A percentile compares a stretch with the other conserved stretches of the same genome.
Conservation (phyloP, 2,797 vertebrate genomes). For the Hylomyscus alleni region DNA sequence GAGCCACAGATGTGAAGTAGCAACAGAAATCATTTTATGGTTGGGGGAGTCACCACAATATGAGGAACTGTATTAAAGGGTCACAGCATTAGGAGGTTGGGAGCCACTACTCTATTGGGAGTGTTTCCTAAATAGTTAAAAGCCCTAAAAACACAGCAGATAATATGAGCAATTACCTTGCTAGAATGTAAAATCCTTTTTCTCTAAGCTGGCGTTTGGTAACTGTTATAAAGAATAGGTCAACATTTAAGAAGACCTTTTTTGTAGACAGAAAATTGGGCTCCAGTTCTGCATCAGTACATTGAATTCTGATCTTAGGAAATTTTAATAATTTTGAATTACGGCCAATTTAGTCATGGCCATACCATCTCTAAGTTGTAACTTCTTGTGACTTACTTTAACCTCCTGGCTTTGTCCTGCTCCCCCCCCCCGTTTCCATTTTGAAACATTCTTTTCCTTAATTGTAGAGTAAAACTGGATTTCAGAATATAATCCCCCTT, state of each 20-base stretch:
- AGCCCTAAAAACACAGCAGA: not conserved
- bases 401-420: not conserved
- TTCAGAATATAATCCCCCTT: not conserved
- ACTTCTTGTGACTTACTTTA: not conserved
- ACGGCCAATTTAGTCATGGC: not conserved
- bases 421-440: not conserved
- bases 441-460: not conserved
- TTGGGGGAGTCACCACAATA: not conserved
- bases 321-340: constrained; percentile 4
- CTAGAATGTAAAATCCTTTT: not conserved
- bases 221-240: not conserved
- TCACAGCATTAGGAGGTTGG: not conserved
- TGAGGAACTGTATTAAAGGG: not conserved
- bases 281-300: not conserved
- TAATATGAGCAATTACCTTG: not conserved
- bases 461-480: not conserved
- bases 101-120: not conserved
- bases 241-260: not conserved
- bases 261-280: not conserved
- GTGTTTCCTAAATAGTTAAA: not conserved
- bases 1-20: not conserved
- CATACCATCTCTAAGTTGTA: not conserved
- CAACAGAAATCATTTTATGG: not conserved
- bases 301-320: not conserved
- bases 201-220: not conserved